phyloP scores from a whole-genome alignment of 2,888 invertebrate species.

The Poecilus cupreus region DNA sequence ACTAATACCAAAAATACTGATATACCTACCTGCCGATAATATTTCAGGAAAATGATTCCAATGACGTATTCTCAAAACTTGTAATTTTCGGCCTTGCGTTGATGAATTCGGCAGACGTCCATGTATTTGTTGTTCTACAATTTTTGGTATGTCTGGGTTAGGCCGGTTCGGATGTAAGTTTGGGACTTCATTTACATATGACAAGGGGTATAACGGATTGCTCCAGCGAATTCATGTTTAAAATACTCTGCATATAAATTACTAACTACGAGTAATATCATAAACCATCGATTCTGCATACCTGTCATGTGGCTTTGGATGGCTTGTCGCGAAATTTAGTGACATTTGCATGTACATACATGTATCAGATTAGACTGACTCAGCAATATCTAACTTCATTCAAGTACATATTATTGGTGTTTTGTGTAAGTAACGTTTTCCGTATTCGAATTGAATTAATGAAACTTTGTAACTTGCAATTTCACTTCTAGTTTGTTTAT shows the following conservation, averaged over 20 bases:
- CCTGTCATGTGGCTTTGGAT: background rate
- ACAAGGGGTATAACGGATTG: constrained; percentile 33
- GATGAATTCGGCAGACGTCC: background rate
- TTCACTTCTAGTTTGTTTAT: no score
- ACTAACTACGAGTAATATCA: constrained; percentile 12
- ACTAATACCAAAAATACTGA: no score
- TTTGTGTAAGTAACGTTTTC: no score
- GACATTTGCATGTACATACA: constrained; percentile 11
- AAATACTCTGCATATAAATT: constrained; percentile 49
- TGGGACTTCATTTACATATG: constrained; percentile 44
- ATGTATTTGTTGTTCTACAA: background rate
- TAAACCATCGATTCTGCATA: constrained; percentile 43
- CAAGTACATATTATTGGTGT: no score
- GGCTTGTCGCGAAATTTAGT: background rate
- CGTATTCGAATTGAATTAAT: no score
- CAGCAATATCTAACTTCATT: background rate
- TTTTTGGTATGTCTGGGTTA: constrained; percentile 3
- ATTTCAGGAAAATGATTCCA: background rate
- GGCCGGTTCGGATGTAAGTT: constrained; percentile 17
- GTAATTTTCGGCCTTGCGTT: background rate
- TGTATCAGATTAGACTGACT: background rate
- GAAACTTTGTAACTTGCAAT: no score
- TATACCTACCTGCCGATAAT: no score
- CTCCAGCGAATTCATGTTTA: constrained; percentile 23
- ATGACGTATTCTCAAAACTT: background rate